Conservation (phyloP, 2,797 vertebrate genomes). For the Muscicapa comitata region DNA sequence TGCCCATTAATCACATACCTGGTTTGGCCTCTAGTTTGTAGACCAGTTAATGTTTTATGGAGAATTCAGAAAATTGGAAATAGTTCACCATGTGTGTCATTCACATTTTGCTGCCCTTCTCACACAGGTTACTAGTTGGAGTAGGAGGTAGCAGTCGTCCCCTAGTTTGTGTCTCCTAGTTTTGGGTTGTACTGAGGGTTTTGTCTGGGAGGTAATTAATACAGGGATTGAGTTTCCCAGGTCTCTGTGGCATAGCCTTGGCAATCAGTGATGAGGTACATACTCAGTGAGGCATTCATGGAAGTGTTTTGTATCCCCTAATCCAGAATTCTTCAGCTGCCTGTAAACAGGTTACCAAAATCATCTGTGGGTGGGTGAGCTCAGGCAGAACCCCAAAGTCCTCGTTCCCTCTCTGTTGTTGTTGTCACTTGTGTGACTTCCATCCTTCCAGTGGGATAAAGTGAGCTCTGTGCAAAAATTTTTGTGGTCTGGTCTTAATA, state of each 20-base stretch:
- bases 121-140: background rate
- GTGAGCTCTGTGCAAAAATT: background rate
- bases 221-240: background rate
- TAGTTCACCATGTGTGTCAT: background rate
- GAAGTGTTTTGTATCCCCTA: background rate
- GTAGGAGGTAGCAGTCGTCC: background rate
- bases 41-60: slow-evolving; percentile 28
- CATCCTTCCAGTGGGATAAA: background rate
- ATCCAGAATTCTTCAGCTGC: background rate
- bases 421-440: background rate
- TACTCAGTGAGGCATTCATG: background rate
- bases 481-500: background rate
- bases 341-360: background rate
- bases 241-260: background rate
- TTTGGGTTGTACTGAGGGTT: background rate
- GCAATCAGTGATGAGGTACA: background rate
- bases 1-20: background rate
- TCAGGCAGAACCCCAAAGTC: background rate
- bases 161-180: background rate
- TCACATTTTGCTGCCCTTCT: background rate
- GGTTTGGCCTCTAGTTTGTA: slow-evolving; percentile 4
- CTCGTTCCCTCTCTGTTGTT: background rate
- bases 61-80: slow-evolving; percentile 19
- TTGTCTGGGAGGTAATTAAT: background rate
- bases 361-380: background rate